Percentiles rank a stretch among this genome's conserved stretches.
phyloP scores from a whole-genome alignment of 1,140 invertebrate species.

The Pteromalus puparum region DNA sequence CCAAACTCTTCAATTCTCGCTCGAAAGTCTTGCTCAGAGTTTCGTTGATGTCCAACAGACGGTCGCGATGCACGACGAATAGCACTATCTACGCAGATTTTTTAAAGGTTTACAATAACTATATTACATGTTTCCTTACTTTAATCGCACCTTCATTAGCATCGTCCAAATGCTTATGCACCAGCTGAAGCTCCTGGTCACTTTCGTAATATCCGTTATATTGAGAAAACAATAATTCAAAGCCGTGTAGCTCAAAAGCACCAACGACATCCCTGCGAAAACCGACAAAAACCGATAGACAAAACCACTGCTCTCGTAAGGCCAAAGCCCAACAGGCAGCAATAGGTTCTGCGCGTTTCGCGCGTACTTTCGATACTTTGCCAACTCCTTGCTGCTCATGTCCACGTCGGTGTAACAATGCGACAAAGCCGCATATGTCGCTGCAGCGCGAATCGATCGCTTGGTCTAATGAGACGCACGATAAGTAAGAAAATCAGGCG shows the following conservation, averaged over 20 bases:
- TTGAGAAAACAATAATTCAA: slow-evolving; percentile 3
- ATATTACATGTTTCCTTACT: too few relatives aligned
- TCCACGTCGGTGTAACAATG: background rate
- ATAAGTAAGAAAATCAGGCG: background rate
- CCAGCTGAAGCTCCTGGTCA: slow-evolving; percentile 16
- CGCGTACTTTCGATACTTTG: slow-evolving; percentile 1
- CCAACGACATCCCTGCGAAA: background rate
- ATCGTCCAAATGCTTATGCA: slow-evolving; percentile 24
- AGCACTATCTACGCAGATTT: background rate
- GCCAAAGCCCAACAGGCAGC: background rate
- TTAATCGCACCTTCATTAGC: slow-evolving; percentile 10
- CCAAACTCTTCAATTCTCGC: slow-evolving; percentile 45
- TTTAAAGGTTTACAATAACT: background rate
- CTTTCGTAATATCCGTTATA: slow-evolving; percentile 4
- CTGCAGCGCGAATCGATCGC: background rate
- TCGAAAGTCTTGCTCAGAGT: background rate
- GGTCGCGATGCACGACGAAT: background rate
- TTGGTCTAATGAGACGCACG: background rate
- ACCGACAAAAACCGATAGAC: background rate
- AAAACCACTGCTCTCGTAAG: background rate
- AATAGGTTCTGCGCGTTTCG: background rate
- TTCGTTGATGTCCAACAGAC: background rate
- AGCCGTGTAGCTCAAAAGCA: background rate
- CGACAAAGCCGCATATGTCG: background rate
- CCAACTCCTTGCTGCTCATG: slow-evolving; percentile 2